Conservation (phyloP, 2,888 invertebrate species). For the Tetranychus truncatus region DNA sequence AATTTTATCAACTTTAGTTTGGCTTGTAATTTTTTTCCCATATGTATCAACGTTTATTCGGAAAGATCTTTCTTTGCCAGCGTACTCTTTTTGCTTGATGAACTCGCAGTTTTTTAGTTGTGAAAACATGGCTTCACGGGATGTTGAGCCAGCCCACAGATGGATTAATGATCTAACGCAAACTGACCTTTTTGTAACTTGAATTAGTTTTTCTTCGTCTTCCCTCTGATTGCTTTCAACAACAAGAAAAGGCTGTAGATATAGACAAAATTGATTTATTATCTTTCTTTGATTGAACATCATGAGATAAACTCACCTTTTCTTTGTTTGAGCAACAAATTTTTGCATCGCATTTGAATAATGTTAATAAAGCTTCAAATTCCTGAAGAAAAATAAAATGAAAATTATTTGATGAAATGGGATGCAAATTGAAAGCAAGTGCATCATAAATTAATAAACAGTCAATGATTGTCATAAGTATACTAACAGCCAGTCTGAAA, state of each 20-base stretch:
- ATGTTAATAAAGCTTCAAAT: too few relatives aligned
- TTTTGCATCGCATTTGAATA: too few relatives aligned
- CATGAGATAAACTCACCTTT: not conserved
- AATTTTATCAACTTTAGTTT: constrained; percentile 64
- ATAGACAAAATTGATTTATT: not conserved
- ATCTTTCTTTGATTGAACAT: not conserved
- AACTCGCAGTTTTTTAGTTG: not conserved
- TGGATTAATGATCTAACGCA: not conserved
- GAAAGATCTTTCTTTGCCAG: constrained; percentile 40
- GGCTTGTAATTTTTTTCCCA: constrained; percentile 60
- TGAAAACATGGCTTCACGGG: not conserved
- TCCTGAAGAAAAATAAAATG: too few relatives aligned
- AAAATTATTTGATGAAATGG: too few relatives aligned
- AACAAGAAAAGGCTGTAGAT: not conserved
- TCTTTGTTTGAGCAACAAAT: too few relatives aligned
- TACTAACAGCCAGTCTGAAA: constrained; percentile 1
- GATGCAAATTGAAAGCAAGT: too few relatives aligned
- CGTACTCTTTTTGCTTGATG: not conserved
- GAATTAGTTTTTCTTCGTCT: not conserved
- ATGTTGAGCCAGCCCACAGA: not conserved
- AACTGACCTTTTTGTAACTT: not conserved
- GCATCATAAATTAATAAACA: too few relatives aligned
- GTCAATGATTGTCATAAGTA: too few relatives aligned
- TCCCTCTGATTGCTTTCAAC: not conserved
- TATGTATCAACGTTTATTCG: constrained; percentile 73